phyloP scores from a whole-genome alignment of 2,797 vertebrate genomes.

The Acomys russatus region DNA sequence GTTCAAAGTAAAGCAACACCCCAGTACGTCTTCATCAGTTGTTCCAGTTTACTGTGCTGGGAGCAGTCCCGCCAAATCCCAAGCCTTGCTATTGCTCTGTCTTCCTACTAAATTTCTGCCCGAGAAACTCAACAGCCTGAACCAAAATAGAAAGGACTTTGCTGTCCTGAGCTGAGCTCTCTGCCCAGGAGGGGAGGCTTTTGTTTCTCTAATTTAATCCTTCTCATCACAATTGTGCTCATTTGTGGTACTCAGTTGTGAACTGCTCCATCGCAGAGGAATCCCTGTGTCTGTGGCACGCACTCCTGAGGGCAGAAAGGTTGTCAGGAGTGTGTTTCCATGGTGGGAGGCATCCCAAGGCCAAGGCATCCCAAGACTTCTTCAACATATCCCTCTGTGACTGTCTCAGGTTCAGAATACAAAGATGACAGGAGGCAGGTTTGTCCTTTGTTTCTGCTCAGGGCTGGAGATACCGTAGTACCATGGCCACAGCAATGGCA shows the following conservation, averaged over 20 bases:
- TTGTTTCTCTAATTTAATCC: slow-evolving; percentile 7
- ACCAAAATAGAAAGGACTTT: neutral
- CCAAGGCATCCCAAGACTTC: neutral
- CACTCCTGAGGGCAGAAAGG: neutral
- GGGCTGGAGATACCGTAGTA: neutral
- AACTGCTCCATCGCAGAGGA: neutral
- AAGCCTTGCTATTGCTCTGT: neutral
- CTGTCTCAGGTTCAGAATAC: neutral
- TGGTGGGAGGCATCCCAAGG: neutral
- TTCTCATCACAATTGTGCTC: neutral
- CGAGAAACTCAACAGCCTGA: neutral
- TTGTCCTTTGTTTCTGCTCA: neutral
- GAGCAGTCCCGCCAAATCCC: neutral
- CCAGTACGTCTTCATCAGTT: neutral
- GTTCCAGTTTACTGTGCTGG: neutral
- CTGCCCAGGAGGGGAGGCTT: neutral
- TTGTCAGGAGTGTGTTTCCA: neutral
- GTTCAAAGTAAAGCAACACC: neutral
- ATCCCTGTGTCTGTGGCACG: neutral
- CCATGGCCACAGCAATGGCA: fast-evolving
- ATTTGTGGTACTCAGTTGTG: neutral
- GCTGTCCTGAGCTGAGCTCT: neutral
- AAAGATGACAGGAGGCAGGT: fast-evolving
- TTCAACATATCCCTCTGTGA: no score
- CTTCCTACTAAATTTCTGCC: neutral